Percentiles rank a stretch among this genome's conserved stretches.
Evolutionary conservation across 2,797 vertebrate species (phyloP).

Genomic region (Protosalanx chinensis): DNA sequence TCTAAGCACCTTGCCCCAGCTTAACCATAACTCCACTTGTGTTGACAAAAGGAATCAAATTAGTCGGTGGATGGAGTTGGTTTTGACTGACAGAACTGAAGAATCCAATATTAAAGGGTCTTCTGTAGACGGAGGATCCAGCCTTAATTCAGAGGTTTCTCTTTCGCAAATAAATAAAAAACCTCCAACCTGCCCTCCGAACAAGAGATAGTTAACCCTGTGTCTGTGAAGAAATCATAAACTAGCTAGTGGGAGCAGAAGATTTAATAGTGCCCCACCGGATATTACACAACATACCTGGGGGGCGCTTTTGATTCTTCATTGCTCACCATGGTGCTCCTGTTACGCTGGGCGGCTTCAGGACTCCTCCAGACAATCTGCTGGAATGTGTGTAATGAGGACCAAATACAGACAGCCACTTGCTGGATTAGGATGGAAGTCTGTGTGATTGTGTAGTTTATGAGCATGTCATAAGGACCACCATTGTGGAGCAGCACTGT

Average conservation of each 20-base stretch:
- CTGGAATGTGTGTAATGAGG: neutral
- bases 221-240: neutral
- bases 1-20: no score
- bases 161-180: neutral
- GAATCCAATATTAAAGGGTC: neutral
- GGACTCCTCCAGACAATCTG: neutral
- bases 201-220: neutral
- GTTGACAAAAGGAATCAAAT: no score
- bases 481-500: neutral
- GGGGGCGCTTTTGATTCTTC: neutral
- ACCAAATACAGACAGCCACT: neutral
- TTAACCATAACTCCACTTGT: no score
- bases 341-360: neutral
- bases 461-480: neutral
- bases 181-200: neutral
- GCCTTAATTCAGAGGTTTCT: neutral
- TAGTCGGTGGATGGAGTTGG: neutral
- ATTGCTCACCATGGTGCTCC: neutral
- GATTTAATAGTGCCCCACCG: neutral
- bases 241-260: no score
- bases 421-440: neutral
- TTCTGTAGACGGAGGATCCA: neutral
- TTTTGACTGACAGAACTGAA: neutral
- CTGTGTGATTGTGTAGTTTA: neutral
- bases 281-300: neutral